Conservation (phyloP, 2,797 vertebrate genomes). For the Melanogrammus aeglefinus region DNA sequence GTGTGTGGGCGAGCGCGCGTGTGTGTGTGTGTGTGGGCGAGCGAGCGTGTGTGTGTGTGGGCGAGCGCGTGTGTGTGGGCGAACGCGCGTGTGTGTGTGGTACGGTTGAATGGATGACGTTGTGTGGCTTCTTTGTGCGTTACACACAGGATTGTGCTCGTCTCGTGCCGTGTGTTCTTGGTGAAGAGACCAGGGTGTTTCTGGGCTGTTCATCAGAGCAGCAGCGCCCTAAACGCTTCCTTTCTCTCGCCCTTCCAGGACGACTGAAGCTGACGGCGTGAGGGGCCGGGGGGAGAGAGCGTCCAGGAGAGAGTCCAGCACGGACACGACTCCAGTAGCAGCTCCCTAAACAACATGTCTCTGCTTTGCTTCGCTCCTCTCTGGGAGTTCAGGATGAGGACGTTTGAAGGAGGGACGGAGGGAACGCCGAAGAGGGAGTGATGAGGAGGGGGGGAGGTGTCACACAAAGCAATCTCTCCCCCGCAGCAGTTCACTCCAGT, state of each 20-base stretch:
- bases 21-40: neutral
- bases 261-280: conserved; percentile 71
- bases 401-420: neutral
- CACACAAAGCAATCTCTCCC: neutral
- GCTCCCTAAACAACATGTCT: neutral
- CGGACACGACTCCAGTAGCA: too few relatives aligned
- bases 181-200: neutral
- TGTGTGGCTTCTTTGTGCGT: neutral
- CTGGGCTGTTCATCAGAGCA: neutral
- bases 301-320: too few relatives aligned
- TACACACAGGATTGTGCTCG: conserved; percentile 4
- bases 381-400: neutral
- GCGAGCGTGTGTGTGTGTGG: neutral
- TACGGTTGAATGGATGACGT: conserved; percentile 6
- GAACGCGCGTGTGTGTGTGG: neutral
- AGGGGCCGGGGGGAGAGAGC: neutral
- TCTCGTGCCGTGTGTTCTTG: conserved; percentile 16
- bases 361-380: neutral
- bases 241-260: conserved; percentile 53
- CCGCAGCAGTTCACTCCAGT: neutral
- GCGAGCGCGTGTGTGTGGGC: neutral
- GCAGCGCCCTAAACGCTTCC: neutral
- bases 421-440: neutral
- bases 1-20: too few relatives aligned
- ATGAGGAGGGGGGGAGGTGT: neutral